Evolutionary conservation across 2,797 vertebrate genomes (phyloP), one percentile per base, ranked within the genome.

Genomic region (Poeciliopsis paucimaculata): DNA sequence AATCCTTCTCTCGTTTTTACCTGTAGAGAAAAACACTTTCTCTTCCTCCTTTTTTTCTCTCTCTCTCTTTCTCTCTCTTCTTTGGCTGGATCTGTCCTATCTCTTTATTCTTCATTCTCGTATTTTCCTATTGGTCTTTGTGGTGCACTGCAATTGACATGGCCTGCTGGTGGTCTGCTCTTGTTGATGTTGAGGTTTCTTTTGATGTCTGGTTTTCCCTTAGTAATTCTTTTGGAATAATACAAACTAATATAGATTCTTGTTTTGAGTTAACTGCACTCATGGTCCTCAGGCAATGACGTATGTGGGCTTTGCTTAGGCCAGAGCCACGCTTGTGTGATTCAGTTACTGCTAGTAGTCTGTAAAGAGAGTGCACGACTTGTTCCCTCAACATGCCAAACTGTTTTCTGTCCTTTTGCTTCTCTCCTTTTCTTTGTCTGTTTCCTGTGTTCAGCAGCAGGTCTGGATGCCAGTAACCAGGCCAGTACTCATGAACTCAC

Each of bases 401-500:
- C 87, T 91, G 82, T 87, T 93, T 90, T 91, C 84, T 93, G 88
- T 89, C 86, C 78, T 88, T 86, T 84, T 76, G 80, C 84, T 82
- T 64, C 77, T 82, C 81, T 80, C 75, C 72, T 78, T 87, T 70
- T 91, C 20, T 87, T 70, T 90, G n/a, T 89, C 77, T 92, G 57
- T 83, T 83, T 88, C 87, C 77, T 85, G 71, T 89, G 72, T 89
- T 75, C 86, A 94, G 91, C 93, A 95, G 93, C 96, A 98, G 97
- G 97, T 98, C 90, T 99, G 98, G 98, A 98, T 94, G 96, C 97
- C 97, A 97, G 96, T 96, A 96, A 98, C 95, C 97, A 97, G 94
- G 97, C 98, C 97, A 98, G 98, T 97, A 98, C 97, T 97, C 97
- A 98, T 93, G 98, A 98, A 96, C 98, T 99, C 96, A 97, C 98